Conservation (phyloP, 2,888 invertebrate genomes). For the Drosophila neotestacea region DNA sequence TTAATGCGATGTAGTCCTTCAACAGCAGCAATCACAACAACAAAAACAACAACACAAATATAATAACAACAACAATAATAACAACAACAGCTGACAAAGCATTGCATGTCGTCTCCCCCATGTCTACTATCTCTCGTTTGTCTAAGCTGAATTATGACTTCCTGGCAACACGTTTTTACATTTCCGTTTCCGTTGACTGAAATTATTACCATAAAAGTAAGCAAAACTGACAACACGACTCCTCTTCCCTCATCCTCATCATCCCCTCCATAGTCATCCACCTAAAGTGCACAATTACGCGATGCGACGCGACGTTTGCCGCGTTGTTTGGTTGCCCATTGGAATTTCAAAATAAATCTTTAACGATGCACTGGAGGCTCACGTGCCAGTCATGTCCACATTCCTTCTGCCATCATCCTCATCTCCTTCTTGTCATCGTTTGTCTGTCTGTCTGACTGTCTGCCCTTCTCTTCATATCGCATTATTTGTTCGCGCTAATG, state of each 20-base stretch:
- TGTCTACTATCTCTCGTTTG: constrained; percentile 65
- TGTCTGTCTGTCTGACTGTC: constrained; percentile 35
- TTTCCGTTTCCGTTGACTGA: constrained; percentile 77
- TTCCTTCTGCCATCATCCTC: constrained; percentile 4
- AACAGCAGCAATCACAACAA: constrained; percentile 39
- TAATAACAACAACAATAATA: constrained; percentile 28
- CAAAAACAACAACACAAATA: constrained; percentile 15
- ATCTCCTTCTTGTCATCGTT: constrained; percentile 30
- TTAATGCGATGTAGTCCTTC: constrained; percentile 76
- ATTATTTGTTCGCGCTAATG: constrained; percentile 57
- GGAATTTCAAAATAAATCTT: constrained; percentile 75
- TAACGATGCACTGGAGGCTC: constrained; percentile 70
- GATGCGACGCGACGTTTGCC: constrained; percentile 50
- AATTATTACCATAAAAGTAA: constrained; percentile 78
- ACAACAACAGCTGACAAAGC: constrained; percentile 50
- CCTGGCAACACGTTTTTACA: constrained; percentile 81
- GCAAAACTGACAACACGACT: constrained; percentile 45
- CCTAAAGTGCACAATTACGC: constrained; percentile 64
- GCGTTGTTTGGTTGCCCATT: constrained; percentile 52
- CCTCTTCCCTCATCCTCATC: neutral
- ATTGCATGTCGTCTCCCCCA: constrained; percentile 58
- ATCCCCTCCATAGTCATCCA: neutral
- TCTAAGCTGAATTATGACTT: constrained; percentile 80
- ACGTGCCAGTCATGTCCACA: constrained; percentile 44
- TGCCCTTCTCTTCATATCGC: constrained; percentile 29